Evolutionary conservation across 2,113 vertebrate species (phyloP), one percentile per base, ranked within the genome.

Genomic region (Oxyura jamaicensis): DNA sequence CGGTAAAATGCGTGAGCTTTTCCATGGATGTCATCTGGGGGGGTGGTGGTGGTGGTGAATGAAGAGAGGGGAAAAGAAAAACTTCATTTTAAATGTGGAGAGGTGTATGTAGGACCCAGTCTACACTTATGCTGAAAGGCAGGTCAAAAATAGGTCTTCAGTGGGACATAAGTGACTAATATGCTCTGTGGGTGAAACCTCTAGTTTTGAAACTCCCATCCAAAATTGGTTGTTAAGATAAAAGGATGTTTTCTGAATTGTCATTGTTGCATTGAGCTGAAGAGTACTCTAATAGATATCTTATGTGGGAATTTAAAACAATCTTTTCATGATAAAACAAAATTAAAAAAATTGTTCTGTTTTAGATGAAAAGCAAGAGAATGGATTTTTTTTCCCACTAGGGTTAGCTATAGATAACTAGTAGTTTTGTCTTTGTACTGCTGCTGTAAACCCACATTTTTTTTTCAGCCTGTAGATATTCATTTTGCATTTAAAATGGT

Each of bases 171-270:
- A 94, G 42, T 67, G 73, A 33, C 62, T 96, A 83, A 90, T 78
- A 65, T 28, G 41, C 36, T 71, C 59, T 52, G 72, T 75, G 60
- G 58, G 42, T 68, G 65, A 88, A 89, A 84, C 65, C 21, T 52
- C 66, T 85, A 12, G 35, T 91, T 91, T 73, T 83, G 71, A 80
- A 95, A 93, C 26, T 52, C 18, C 20, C 9, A 36, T 93, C 71
- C 77, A 44, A 76, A 23, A 41, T 8, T 59, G 28, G 28, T 75
- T 91, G 39, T 91, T 92, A 93, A 75, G 58, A 55, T 87, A 89
- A 75, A 89, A 92, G 92, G 78, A 35, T 48, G 58, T 89, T 93
- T 93, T 91, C 83, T 88, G 65, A 95, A 88, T 80, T 86, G 50
- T 91, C 79, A 71, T 81, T 92, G 83, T 91, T 90, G 56, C 33